Conservation (phyloP, 2,113 vertebrate species). For the Corythaixoides concolor region DNA sequence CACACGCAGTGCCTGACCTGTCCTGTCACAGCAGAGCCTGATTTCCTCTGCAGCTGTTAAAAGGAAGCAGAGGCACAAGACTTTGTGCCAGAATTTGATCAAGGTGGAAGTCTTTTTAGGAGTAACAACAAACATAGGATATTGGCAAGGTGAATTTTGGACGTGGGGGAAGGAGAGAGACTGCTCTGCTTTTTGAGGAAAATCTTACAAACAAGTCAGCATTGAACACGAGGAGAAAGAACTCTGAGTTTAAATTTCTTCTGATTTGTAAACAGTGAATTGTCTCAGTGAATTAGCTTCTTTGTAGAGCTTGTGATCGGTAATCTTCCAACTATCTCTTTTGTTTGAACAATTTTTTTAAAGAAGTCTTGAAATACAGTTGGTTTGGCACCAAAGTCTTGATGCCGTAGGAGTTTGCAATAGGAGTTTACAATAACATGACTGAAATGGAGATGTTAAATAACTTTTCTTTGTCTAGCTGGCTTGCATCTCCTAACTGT, state of each 20-base stretch:
- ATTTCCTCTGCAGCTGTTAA: constrained; percentile 6
- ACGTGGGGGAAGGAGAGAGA: background rate
- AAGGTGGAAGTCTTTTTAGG: background rate
- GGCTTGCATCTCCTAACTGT: background rate
- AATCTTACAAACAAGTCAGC: background rate
- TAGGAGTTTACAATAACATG: too few species aligned
- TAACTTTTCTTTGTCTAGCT: background rate
- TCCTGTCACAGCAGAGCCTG: background rate
- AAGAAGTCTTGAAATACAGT: background rate
- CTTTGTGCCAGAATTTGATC: background rate
- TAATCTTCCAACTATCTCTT: background rate
- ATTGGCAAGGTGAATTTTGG: background rate
- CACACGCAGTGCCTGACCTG: background rate
- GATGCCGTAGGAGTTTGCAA: background rate
- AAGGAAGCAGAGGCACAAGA: background rate
- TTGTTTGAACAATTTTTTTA: background rate
- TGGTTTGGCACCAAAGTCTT: background rate
- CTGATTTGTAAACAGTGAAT: background rate
- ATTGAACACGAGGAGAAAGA: accelerated
- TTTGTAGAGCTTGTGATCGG: background rate
- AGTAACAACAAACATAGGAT: background rate
- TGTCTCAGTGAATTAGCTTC: background rate
- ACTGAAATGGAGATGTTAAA: background rate
- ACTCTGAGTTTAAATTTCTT: background rate
- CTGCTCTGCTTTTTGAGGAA: background rate